These are phyloP conservation scores for Propithecus coquereli DNA, from an alignment of 2,113 vertebrate species.

Conservation along the genomic window DNA sequence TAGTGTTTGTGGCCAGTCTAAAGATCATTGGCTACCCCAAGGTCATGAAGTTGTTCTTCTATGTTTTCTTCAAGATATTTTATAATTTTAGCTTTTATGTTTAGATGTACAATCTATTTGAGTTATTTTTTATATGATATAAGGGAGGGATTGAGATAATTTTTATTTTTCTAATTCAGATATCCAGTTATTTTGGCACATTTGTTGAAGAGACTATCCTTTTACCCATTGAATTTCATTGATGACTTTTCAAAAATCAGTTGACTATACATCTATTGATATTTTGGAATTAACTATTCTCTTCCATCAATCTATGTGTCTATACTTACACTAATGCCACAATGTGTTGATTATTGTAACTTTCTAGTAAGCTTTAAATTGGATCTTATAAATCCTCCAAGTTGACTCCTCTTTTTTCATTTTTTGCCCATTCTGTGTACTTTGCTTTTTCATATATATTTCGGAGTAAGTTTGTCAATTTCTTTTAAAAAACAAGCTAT, in stretches of 20 bases:
- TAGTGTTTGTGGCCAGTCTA: background rate
- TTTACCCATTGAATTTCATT: background rate
- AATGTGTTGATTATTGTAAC: background rate
- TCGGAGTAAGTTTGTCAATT: background rate
- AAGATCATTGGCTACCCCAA: background rate
- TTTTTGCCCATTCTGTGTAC: background rate
- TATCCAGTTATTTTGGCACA: background rate
- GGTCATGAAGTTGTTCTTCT: background rate
- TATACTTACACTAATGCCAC: background rate
- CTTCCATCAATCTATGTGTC: background rate
- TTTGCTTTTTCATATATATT: background rate
- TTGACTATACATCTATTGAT: background rate
- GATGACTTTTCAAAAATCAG: background rate
- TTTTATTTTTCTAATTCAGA: background rate
- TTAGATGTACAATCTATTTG: background rate
- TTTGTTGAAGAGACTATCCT: background rate
- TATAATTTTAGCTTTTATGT: background rate
- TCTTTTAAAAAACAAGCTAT: background rate
- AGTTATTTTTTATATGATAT: background rate
- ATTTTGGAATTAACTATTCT: background rate
- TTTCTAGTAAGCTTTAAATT: background rate
- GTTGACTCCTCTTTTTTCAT: background rate
- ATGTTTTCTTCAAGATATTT: background rate
- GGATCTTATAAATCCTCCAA: background rate
- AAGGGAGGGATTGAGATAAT: background rate